Conservation (phyloP, 1,140 invertebrate genomes). For the Tribolium castaneum region DNA sequence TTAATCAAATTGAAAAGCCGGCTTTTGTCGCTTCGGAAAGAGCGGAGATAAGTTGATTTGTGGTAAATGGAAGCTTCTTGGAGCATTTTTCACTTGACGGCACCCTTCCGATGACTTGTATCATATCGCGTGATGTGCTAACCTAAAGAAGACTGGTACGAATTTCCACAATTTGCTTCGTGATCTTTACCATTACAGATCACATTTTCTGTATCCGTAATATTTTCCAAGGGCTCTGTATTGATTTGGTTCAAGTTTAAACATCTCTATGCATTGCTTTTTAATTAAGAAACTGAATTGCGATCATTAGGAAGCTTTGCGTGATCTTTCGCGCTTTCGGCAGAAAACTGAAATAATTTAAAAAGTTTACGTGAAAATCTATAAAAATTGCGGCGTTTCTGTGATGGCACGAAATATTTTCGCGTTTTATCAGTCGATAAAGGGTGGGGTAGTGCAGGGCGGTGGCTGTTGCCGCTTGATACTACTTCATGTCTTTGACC, state of each 20-base stretch:
- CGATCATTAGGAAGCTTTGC: not conserved
- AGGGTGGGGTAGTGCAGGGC: conserved; percentile 32
- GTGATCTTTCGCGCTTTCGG: not conserved
- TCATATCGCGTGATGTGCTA: conserved; percentile 23
- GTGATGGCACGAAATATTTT: conserved; percentile 24
- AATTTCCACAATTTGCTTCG: conserved; percentile 30
- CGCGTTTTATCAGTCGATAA: conserved; percentile 31
- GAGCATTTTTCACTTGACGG: conserved; percentile 1
- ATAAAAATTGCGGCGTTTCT: conserved; percentile 18
- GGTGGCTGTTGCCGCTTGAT: conserved; percentile 38
- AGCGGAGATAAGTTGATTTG: not conserved
- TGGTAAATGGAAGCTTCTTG: not conserved
- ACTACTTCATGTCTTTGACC: conserved; percentile 24
- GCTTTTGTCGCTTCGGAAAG: not conserved
- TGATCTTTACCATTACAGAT: conserved; percentile 19
- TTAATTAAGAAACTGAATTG: not conserved
- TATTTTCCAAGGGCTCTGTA: not conserved
- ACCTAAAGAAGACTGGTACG: conserved; percentile 20
- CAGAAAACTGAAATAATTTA: not conserved
- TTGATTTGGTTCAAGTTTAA: not conserved
- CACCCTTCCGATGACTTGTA: conserved; percentile 1
- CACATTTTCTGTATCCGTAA: not conserved
- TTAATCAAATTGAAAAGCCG: not conserved
- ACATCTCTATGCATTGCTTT: too few relatives aligned
- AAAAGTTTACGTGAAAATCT: conserved; percentile 5